A percentile compares a stretch with the other conserved stretches of the same genome.
Conservation (phyloP, 2,797 vertebrate genomes). For the Philypnodon macrostomus region DNA sequence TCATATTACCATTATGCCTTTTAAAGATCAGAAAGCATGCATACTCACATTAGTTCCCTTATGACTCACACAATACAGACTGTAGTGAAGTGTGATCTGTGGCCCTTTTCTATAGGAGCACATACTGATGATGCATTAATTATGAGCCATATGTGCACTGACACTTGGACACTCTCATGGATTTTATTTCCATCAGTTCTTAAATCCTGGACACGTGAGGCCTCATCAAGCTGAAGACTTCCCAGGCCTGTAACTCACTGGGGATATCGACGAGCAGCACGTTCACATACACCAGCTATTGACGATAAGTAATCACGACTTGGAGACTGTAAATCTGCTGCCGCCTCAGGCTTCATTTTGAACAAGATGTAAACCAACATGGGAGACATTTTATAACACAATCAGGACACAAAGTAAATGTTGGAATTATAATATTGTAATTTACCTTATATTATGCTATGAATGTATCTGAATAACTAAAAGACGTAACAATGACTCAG, state of each 20-base stretch:
- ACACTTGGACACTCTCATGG: slow-evolving; percentile 6
- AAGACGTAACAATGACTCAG: no score
- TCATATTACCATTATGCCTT: no score
- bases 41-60: background rate
- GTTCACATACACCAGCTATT: slow-evolving; percentile 8
- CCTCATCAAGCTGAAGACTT: slow-evolving; percentile 12
- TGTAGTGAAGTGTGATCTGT: background rate
- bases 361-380: slow-evolving; percentile 9
- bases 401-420: slow-evolving; percentile 3
- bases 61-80: background rate
- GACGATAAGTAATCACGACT: slow-evolving; percentile 11
- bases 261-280: background rate
- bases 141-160: slow-evolving; percentile 30
- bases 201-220: slow-evolving; percentile 9
- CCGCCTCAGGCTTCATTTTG: slow-evolving; percentile 1
- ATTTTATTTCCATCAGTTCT: slow-evolving; percentile 2
- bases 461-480: no score
- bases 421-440: no score
- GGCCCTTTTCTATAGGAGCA: slow-evolving; percentile 7
- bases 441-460: no score
- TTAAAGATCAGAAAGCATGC: background rate
- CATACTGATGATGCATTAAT: slow-evolving; percentile 30
- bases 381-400: slow-evolving; percentile 15
- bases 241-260: slow-evolving; percentile 9
- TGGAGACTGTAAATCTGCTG: slow-evolving; percentile 2